Percentiles rank a stretch among this genome's conserved stretches.
phyloP scores from a whole-genome alignment of 2,888 invertebrate species.

The Coleophora flavipennella region DNA sequence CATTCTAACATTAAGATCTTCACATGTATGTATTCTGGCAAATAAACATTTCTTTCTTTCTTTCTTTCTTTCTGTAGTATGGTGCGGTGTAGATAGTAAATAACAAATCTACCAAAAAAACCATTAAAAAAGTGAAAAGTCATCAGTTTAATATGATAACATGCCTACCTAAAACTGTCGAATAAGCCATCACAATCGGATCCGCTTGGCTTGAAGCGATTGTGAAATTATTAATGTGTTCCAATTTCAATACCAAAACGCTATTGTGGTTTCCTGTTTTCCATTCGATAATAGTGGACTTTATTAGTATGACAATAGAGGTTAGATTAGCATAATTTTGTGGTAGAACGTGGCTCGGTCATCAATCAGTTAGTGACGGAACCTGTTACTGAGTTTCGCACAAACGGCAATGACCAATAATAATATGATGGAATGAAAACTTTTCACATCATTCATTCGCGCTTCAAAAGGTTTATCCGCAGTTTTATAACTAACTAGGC shows the following conservation, averaged over 20 bases:
- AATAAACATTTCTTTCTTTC: too few relatives aligned
- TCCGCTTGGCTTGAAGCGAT: conserved; percentile 13
- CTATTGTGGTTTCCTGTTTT: conserved; percentile 29
- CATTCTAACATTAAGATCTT: too few relatives aligned
- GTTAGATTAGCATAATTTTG: conserved; percentile 1
- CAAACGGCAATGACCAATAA: conserved; percentile 48
- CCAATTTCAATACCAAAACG: conserved; percentile 40
- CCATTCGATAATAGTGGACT: neutral
- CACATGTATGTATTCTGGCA: too few relatives aligned
- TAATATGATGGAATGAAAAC: conserved; percentile 55
- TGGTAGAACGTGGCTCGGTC: conserved; percentile 33
- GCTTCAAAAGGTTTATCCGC: conserved; percentile 35
- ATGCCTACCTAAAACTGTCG: neutral
- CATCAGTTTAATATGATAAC: neutral
- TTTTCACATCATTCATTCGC: conserved; percentile 67
- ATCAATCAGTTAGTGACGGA: conserved; percentile 62
- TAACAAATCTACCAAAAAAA: neutral
- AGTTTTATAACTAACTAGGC: conserved; percentile 8
- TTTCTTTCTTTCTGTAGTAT: too few relatives aligned
- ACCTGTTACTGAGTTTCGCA: conserved; percentile 62
- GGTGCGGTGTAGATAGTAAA: too few relatives aligned
- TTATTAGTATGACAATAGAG: neutral
- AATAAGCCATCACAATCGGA: conserved; percentile 1
- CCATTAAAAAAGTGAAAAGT: neutral
- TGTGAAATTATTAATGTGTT: conserved; percentile 44